Base-by-base conservation (phyloP, 2,888 invertebrate species). In the Sesia apiformis region DNA sequence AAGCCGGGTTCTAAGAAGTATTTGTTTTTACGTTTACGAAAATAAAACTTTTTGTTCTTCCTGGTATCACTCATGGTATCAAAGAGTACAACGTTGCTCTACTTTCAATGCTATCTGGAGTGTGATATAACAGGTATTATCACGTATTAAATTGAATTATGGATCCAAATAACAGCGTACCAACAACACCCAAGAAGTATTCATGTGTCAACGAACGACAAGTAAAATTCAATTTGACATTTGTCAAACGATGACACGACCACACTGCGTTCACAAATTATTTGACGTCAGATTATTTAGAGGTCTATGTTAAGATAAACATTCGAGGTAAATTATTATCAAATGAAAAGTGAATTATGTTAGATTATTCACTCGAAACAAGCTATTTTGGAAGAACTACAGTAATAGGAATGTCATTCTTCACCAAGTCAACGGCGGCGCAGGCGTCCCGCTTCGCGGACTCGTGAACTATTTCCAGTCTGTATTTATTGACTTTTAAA, bases 1-100 rank as follows among this genome's bases (percentile, higher is more conserved):
- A 94, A 91, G 63, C 94, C 95, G 70, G 91, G 77, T 76, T 92
- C 91, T 60, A 93, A 76, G 63, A 80, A 83, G 66, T 85, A 88
- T 75, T 90, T 90, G 73, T 90, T 91, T 62, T 85, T 79, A 49
- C 83, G 79, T 69, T 86, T 87, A 55, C 87, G 76, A 74, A 84
- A 87, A 76, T 82, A 87, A 63, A 82, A 88, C 67, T 86, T 84
- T 72, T 89, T 89, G 75, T 88, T 89, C 64, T 86, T 87, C 52
- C 83, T 74, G 46, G 78, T 69, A 62, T 89, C 87, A 57, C 85
- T 80, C 88, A 89, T 89, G 63, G 51, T 75, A 39, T 7, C 38
- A 7, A 7, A 50, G 23, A 7, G 50, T 38, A 38, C 50, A 38
- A 38, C 3, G 7, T 8, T 7, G 50, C 38, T 50, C 5, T 50